phyloP scores from a whole-genome alignment of 2,888 invertebrate genomes.

The Gasteruption jaculator region DNA sequence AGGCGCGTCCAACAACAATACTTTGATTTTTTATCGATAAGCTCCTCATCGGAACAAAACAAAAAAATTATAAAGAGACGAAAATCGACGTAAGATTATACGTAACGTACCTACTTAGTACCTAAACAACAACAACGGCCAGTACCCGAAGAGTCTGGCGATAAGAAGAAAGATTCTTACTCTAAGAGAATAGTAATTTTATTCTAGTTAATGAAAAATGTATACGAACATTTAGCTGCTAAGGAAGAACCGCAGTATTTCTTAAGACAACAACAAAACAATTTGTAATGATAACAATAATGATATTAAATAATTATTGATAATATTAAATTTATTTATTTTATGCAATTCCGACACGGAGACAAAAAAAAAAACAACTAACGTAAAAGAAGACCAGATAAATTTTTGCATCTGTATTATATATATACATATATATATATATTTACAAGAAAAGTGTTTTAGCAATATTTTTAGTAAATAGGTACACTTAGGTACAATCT shows the following conservation, averaged over 20 bases:
- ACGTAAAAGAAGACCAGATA: no score
- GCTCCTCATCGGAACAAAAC: slow-evolving; percentile 20
- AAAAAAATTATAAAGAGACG: slow-evolving; percentile 19
- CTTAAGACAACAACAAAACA: slow-evolving; percentile 50
- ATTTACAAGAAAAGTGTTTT: no score
- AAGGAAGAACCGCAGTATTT: slow-evolving; percentile 47
- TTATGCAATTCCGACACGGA: slow-evolving; percentile 45
- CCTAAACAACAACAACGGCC: no score
- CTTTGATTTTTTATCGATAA: no score
- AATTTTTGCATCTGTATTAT: no score
- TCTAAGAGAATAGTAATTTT: slow-evolving; percentile 43
- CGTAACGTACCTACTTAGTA: slow-evolving; percentile 41
- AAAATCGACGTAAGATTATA: slow-evolving; percentile 23
- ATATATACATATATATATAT: no score
- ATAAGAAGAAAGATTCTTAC: no score
- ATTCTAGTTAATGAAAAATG: slow-evolving; percentile 52
- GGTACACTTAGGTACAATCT: no score
- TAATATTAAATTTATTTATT: no score
- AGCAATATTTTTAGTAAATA: no score
- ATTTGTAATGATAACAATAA: slow-evolving; percentile 48
- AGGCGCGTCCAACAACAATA: no score
- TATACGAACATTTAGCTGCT: slow-evolving; percentile 51
- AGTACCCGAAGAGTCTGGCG: slow-evolving; percentile 33
- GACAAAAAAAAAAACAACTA: slow-evolving; percentile 13
- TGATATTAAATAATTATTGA: no score